A percentile compares a stretch with the other conserved stretches of the same genome.
Evolutionary conservation across 2,888 invertebrate species (phyloP).

Genomic region (Melanotus villosus): DNA sequence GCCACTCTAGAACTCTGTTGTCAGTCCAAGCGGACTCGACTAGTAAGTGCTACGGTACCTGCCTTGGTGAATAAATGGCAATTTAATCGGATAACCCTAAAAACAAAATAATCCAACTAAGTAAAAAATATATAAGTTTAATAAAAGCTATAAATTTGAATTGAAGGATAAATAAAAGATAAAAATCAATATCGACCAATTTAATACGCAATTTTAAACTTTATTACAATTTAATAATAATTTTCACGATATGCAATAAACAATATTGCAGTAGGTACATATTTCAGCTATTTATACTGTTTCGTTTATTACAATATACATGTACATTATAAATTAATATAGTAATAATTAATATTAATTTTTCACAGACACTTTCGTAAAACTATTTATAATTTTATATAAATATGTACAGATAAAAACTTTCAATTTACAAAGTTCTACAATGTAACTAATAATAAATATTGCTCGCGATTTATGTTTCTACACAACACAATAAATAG

Average conservation of each 20-base stretch:
- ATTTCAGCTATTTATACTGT: conserved; percentile 35
- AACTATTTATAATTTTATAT: conserved; percentile 38
- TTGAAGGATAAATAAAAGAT: conserved; percentile 4
- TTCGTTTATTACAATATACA: conserved; percentile 42
- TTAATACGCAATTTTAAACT: conserved; percentile 34
- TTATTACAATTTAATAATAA: conserved; percentile 44
- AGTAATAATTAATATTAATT: conserved; percentile 43
- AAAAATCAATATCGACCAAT: conserved; percentile 5
- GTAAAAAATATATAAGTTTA: too few species aligned
- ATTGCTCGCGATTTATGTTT: conserved; percentile 55
- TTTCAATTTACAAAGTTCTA: conserved; percentile 57
- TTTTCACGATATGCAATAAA: conserved; percentile 37
- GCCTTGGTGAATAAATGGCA: too few species aligned
- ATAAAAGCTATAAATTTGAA: too few species aligned
- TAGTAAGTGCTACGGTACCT: too few species aligned
- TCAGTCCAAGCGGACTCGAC: too few species aligned
- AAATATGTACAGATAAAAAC: conserved; percentile 46
- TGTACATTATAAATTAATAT: conserved; percentile 45
- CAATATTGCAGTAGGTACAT: conserved; percentile 44
- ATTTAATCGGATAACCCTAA: too few species aligned
- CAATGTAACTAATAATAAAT: conserved; percentile 56
- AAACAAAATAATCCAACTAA: too few species aligned
- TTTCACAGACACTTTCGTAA: conserved; percentile 48
- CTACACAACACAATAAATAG: conserved; percentile 54
- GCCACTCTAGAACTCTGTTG: too few species aligned